Conservation (phyloP, 2,797 vertebrate species). For the Anabacerthia variegaticeps region DNA sequence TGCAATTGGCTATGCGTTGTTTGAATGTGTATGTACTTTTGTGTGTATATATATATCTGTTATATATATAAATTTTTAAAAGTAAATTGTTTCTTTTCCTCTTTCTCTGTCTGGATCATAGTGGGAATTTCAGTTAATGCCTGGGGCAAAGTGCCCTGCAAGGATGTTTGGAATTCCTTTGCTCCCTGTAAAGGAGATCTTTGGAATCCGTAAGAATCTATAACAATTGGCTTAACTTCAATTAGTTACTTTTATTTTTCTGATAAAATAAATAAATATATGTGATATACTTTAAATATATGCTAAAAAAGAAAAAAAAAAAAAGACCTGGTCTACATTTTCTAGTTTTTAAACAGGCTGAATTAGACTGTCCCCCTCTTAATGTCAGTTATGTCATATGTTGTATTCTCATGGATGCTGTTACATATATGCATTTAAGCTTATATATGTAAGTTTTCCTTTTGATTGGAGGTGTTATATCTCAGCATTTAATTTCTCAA, state of each 20-base stretch:
- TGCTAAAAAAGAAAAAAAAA: background rate
- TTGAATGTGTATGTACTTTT: background rate
- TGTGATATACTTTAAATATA: background rate
- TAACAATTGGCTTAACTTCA: background rate
- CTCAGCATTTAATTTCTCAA: background rate
- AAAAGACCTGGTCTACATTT: background rate
- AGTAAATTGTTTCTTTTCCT: background rate
- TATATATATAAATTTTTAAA: background rate
- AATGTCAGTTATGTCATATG: background rate
- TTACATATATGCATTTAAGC: background rate
- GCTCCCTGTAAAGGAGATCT: constrained; percentile 59
- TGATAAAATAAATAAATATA: background rate
- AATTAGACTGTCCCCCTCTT: background rate
- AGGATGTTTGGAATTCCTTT: constrained; percentile 74
- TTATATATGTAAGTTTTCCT: background rate
- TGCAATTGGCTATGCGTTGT: background rate
- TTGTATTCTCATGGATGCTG: background rate
- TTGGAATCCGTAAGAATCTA: constrained; percentile 37
- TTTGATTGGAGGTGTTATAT: background rate
- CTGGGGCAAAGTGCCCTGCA: constrained; percentile 56
- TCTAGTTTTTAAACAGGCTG: background rate
- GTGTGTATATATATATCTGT: too few species aligned
- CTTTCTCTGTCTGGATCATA: background rate
- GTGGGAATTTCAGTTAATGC: constrained; percentile 68
- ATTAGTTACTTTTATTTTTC: constrained; percentile 11